A percentile compares a stretch with the other conserved stretches of the same genome.
Conservation (phyloP, 1,140 invertebrate species). For the Cyclina sinensis region DNA sequence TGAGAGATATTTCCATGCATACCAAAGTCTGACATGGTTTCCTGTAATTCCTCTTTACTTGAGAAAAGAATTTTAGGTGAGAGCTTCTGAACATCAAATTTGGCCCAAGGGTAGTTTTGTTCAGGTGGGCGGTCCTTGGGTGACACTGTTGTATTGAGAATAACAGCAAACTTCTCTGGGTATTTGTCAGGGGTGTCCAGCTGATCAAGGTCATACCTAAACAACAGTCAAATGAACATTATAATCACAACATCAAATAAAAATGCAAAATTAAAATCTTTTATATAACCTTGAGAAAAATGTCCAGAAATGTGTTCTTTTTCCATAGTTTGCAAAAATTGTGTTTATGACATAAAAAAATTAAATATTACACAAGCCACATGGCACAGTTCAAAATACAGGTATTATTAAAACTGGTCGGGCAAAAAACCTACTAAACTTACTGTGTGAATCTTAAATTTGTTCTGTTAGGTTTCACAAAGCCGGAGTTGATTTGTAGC, state of each 20-base stretch:
- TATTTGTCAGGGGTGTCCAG: slow-evolving; percentile 93
- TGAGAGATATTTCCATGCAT: too few relatives aligned
- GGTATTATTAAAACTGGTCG: too few relatives aligned
- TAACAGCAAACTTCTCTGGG: slow-evolving; percentile 91
- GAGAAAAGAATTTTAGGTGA: slow-evolving; percentile 91
- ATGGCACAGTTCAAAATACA: too few relatives aligned
- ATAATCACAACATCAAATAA: too few relatives aligned
- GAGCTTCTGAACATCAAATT: slow-evolving; percentile 88
- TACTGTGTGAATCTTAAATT: slow-evolving; percentile 92
- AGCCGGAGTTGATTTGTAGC: slow-evolving; percentile 96
- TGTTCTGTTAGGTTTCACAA: slow-evolving; percentile 92
- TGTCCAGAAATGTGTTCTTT: too few relatives aligned
- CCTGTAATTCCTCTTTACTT: slow-evolving; percentile 93
- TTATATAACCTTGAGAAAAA: too few relatives aligned
- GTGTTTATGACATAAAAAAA: too few relatives aligned
- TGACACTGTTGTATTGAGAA: slow-evolving; percentile 92
- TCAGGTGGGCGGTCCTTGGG: slow-evolving; percentile 89
- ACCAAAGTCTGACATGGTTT: slow-evolving; percentile 82
- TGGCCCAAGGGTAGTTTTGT: slow-evolving; percentile 92
- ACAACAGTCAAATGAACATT: too few relatives aligned
- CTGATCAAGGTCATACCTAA: slow-evolving; percentile 92
- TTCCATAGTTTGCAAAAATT: too few relatives aligned
- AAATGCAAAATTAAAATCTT: too few relatives aligned
- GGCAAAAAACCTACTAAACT: too few relatives aligned
- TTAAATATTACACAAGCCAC: too few relatives aligned